These are phyloP conservation scores for Eublepharis macularius DNA, from an alignment of 2,113 vertebrate genomes.

Conservation along the genomic window DNA sequence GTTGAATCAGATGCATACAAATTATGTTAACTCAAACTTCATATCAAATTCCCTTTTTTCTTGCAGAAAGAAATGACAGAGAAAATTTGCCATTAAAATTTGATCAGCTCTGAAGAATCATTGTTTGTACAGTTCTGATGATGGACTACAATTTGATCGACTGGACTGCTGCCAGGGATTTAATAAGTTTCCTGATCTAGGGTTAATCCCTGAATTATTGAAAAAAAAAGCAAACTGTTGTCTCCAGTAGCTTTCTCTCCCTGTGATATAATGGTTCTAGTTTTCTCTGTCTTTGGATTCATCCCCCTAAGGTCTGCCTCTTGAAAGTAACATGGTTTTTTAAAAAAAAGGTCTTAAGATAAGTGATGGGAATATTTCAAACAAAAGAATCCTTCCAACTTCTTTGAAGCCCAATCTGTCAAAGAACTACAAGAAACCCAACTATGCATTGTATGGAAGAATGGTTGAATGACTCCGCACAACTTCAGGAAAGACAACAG, in stretches of 20 bases:
- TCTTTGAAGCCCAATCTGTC: background rate
- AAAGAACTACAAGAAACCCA: background rate
- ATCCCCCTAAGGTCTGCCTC: background rate
- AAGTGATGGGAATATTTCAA: background rate
- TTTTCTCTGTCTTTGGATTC: background rate
- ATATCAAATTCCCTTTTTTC: constrained; percentile 14
- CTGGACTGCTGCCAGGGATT: background rate
- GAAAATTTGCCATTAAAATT: constrained; percentile 84
- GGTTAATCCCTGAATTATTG: background rate
- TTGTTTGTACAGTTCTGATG: background rate
- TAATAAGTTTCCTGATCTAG: background rate
- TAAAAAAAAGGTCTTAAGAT: background rate
- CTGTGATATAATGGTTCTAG: background rate
- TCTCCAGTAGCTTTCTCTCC: background rate
- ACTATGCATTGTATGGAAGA: background rate
- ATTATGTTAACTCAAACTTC: background rate
- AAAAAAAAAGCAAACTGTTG: too few relatives aligned
- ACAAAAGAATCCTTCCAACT: background rate
- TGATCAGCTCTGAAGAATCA: background rate
- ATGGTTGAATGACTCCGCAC: background rate
- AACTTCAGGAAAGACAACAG: background rate
- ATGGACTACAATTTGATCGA: background rate
- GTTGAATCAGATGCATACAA: background rate
- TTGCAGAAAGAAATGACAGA: constrained; percentile 65
- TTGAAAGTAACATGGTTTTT: background rate